Conservation (phyloP, 2,797 vertebrate genomes). For the Ceyx erithaca region DNA sequence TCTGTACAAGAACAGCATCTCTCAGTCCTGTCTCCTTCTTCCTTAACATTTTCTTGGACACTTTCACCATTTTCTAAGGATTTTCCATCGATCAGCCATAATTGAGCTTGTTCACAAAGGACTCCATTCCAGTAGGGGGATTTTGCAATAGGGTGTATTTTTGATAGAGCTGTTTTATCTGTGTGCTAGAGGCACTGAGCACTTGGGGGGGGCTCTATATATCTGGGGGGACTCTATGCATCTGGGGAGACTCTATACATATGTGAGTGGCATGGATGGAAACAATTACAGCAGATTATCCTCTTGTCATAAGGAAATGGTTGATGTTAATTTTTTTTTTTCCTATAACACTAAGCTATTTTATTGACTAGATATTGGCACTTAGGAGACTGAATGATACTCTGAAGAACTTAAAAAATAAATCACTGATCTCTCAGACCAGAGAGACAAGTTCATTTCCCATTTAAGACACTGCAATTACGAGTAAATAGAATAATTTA, state of each 20-base stretch:
- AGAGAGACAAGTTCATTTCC: background rate
- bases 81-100: background rate
- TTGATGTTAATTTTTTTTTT: background rate
- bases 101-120: background rate
- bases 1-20: background rate
- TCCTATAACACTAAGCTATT: background rate
- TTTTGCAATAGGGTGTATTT: background rate
- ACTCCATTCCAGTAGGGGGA: background rate
- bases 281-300: background rate
- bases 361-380: background rate
- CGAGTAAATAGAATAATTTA: background rate
- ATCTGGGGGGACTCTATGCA: background rate
- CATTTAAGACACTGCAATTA: background rate
- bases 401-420: background rate
- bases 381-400: background rate
- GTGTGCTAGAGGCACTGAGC: no score
- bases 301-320: background rate
- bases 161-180: background rate
- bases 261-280: accelerated
- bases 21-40: background rate
- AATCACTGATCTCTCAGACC: background rate
- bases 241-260: background rate
- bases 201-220: background rate
- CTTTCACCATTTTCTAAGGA: background rate
- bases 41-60: background rate